phyloP scores from a whole-genome alignment of 2,797 vertebrate genomes.

The Anguilla marmorata region DNA sequence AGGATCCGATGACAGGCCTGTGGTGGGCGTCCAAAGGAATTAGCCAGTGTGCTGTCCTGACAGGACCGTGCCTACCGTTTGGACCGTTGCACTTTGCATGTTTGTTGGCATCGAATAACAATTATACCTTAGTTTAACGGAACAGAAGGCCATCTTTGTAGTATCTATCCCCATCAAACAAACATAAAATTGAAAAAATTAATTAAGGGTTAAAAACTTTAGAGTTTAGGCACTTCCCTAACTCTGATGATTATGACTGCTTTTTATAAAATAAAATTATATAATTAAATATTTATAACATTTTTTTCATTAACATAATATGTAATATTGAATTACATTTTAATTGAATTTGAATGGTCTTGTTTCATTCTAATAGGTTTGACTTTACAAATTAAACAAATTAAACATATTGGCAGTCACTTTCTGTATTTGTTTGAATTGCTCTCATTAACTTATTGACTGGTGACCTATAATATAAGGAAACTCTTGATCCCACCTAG shows the following conservation, averaged over 20 bases:
- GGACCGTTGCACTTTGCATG: too few relatives aligned
- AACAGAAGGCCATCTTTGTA: too few relatives aligned
- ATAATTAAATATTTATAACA: background rate
- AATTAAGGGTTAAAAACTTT: too few relatives aligned
- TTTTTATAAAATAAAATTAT: constrained; percentile 6
- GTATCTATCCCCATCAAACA: constrained; percentile 48
- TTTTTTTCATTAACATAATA: background rate
- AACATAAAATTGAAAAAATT: background rate
- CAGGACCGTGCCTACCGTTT: too few relatives aligned
- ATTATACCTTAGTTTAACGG: too few relatives aligned
- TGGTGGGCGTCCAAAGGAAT: background rate
- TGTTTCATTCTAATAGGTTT: background rate
- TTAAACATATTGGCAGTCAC: background rate
- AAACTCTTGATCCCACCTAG: background rate
- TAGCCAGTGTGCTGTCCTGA: background rate
- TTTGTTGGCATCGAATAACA: too few relatives aligned
- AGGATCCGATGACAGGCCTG: background rate
- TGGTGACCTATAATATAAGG: background rate
- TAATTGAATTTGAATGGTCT: background rate
- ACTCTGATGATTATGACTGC: too few relatives aligned
- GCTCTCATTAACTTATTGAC: background rate
- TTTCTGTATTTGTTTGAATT: background rate
- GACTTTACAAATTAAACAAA: background rate
- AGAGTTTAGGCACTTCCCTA: too few relatives aligned
- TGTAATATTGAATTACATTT: too few relatives aligned